A percentile compares a stretch with the other conserved stretches of the same genome.
These are phyloP conservation scores for Coremacera marginata DNA, from an alignment of 2,888 invertebrate genomes.

Conservation along the genomic window DNA sequence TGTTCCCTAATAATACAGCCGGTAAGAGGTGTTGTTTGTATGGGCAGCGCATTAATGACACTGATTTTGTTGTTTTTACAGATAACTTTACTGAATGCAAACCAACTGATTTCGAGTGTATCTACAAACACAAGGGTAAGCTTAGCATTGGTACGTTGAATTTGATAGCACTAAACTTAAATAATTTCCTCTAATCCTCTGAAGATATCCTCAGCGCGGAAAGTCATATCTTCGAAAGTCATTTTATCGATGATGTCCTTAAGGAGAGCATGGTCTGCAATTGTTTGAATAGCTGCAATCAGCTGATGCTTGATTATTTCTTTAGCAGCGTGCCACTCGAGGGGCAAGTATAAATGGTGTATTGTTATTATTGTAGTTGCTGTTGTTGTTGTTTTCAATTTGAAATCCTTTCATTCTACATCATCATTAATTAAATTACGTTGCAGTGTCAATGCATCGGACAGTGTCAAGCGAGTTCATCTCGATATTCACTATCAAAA, in stretches of 20 bases:
- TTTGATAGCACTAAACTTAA: background rate
- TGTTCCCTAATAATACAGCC: constrained; percentile 56
- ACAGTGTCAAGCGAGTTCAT: constrained; percentile 45
- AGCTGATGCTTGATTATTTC: constrained; percentile 55
- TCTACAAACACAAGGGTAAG: constrained; percentile 60
- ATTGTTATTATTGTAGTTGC: background rate
- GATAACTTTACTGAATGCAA: constrained; percentile 60
- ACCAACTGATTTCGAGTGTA: constrained; percentile 60
- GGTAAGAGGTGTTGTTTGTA: constrained; percentile 47
- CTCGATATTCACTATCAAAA: constrained; percentile 67
- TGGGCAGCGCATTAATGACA: background rate
- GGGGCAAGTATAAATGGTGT: constrained; percentile 47
- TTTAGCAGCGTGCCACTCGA: constrained; percentile 51
- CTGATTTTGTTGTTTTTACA: constrained; percentile 27
- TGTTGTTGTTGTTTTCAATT: background rate
- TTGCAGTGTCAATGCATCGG: constrained; percentile 36
- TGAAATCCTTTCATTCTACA: constrained; percentile 9
- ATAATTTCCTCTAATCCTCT: background rate
- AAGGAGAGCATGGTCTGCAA: constrained; percentile 62
- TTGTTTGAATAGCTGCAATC: constrained; percentile 62
- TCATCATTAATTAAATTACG: background rate
- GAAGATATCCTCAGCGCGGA: constrained; percentile 56
- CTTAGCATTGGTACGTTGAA: constrained; percentile 10
- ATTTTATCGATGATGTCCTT: constrained; percentile 55
- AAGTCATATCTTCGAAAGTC: constrained; percentile 51